Base-by-base conservation (phyloP, 2,797 vertebrate species). In the Mormyrops attenuatus region DNA sequence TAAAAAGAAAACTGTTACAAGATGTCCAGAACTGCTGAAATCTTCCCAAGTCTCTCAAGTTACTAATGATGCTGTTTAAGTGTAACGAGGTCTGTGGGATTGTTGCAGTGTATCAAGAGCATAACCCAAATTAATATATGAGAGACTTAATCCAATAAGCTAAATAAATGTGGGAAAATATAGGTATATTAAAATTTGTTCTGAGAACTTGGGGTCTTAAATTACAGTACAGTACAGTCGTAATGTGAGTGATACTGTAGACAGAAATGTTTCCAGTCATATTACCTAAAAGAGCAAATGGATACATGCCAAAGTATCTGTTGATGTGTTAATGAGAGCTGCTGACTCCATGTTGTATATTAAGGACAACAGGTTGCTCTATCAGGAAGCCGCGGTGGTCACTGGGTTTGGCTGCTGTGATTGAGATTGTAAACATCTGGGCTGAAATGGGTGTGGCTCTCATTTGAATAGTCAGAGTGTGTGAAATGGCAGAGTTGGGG, bases 171-270 rank as follows among this genome's bases (percentile, higher is more conserved):
- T 73, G 66, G 30, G 66, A 73, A 73, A 38, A 73, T 73, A 73
- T 73, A 38, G 66, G 66, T 73, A 73, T 73, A 38, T 73, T 73
- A 73, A 73, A 73, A 73, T 73, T 73, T 73, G 66, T 73, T 73
- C 66, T 73, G 66, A 73, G 66, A 73, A 73, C 66, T 38, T 17
- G 30, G 66, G 30, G 30, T 73, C 15, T 73, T 73, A 38, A 38
- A 38, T 73, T 73, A 9, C 66, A 73, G 15, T 73, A 73, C 66
- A 38, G 66, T 73, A 73, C 66, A 73, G 30, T 73, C 30, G 2
- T 73, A 73, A 73, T 73, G 66, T 73, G 66, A 73, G 66, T 73
- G 34, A 73, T 73, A 73, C 66, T 17, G 13, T 73, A 73, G 66
- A 73, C 66, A 2, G 66, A 38, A 73, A 38, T 38, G 13, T 73